Evolutionary conservation across 2,113 vertebrate genomes (phyloP), one percentile per base, ranked within the genome.

Genomic region (Callocephalon fimbriatum): DNA sequence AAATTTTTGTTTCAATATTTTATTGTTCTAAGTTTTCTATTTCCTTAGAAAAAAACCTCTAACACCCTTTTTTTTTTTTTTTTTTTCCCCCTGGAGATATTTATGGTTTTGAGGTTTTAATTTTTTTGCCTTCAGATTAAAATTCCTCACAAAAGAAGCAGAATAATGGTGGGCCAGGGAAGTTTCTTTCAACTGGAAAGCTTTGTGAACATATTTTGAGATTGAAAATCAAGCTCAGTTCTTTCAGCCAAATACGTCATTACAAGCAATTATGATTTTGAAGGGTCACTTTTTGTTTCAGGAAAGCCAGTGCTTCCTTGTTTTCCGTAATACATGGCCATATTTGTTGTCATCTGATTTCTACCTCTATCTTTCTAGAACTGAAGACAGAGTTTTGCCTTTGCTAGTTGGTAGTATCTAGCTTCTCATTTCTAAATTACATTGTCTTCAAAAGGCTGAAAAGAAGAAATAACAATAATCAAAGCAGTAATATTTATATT

Each of bases 151-250:
- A 25, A 40, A 73, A 56, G 5, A 11, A 29, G 12, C 13, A 78
- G 26, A 53, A 47, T 47, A 54, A n/a, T 22, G 4, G 14, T 1
- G 1, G 18, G 12, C 4, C 1, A 8, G 6, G 4, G 7, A 35
- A 6, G 6, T 44, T 68, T 48, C 22, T 56, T 75, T 35, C 63
- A 47, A 19, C 14, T 31, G 53, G 27, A 54, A 40, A 40, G 19
- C 14, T 40, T 9, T 47, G 54, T 35, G 26, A 47, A 13, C 62
- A 76, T 31, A 62, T 62, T 47, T 62, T 35, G 20, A 68, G 35
- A 42, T 8, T 68, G 45, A 75, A 76, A 90, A 76, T 31, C 47
- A 65, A 56, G 16, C 20, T 56, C 25, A 65, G 7, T 42, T 48
- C 25, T 65, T 42, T 20, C 20, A 48, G 25, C 8, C 19, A 73